These are phyloP conservation scores for Sebastes alutus DNA, from an alignment of 2,797 vertebrate genomes.

Conservation along the genomic window DNA sequence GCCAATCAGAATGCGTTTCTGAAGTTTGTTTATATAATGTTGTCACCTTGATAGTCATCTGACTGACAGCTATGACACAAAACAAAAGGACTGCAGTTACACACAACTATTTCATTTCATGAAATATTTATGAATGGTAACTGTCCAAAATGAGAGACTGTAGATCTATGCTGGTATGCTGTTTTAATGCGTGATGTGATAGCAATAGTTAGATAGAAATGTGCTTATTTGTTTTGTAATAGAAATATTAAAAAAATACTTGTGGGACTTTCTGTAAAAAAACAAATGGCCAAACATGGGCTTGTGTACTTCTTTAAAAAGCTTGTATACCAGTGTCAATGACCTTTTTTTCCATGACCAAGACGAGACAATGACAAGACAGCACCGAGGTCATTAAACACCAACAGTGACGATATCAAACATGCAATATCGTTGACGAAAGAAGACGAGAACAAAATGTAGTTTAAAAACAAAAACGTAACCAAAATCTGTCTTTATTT, in stretches of 20 bases:
- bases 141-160: background rate
- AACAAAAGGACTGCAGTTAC: background rate
- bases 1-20: constrained; percentile 40
- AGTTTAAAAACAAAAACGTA: too few species aligned
- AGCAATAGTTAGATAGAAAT: background rate
- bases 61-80: constrained; percentile 1
- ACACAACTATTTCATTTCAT: background rate
- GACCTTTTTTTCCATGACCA: too few species aligned
- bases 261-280: background rate
- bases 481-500: too few species aligned
- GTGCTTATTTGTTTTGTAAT: background rate
- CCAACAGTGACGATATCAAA: too few species aligned
- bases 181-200: background rate
- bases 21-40: background rate
- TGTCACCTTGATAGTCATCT: background rate
- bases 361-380: too few species aligned
- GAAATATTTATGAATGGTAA: background rate
- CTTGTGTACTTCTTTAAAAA: background rate
- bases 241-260: background rate
- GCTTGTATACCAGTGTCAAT: too few species aligned
- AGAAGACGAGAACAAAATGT: too few species aligned
- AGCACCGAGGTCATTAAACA: too few species aligned
- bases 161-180: background rate
- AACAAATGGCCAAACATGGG: background rate
- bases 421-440: too few species aligned